These are phyloP conservation scores for Dipodomys spectabilis DNA, from an alignment of 2,113 vertebrate genomes.

Conservation along the genomic window DNA sequence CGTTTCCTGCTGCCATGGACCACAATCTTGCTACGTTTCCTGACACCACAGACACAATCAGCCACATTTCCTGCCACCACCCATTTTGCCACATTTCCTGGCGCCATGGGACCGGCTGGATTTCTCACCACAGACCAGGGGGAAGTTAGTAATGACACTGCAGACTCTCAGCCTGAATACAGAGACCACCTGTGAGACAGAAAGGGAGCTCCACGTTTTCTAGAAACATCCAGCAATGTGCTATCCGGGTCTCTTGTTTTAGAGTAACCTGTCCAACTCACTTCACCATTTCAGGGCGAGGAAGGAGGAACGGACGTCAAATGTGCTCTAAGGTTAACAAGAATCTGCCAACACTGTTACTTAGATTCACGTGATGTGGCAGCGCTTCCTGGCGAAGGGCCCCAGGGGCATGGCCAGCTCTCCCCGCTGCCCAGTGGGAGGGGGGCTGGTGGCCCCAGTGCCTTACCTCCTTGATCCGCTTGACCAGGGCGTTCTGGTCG, in stretches of 20 bases:
- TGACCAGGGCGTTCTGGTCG: slow-evolving; percentile 97
- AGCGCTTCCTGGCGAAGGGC: too few species aligned
- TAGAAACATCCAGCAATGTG: not conserved
- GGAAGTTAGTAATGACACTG: not conserved
- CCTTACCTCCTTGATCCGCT: slow-evolving; percentile 97
- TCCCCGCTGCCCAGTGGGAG: too few species aligned
- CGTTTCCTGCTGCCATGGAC: too few species aligned
- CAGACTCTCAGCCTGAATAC: slow-evolving; percentile 4
- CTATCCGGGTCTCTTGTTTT: not conserved
- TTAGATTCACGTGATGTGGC: not conserved
- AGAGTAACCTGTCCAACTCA: not conserved
- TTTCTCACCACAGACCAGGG: not conserved
- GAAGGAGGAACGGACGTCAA: slow-evolving; percentile 1
- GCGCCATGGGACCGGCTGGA: too few species aligned
- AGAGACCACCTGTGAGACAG: too few species aligned
- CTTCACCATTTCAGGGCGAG: slow-evolving; percentile 48
- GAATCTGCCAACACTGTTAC: not conserved
- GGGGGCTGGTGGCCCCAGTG: too few species aligned
- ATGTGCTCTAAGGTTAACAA: slow-evolving; percentile 24
- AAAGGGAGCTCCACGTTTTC: slow-evolving; percentile 27
- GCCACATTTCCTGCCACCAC: too few species aligned
- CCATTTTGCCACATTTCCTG: too few species aligned
- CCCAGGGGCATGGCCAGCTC: too few species aligned
- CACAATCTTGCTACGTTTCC: too few species aligned
- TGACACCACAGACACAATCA: too few species aligned